Conservation (phyloP, 2,797 vertebrate species). For the Phalloptychus januarius region DNA sequence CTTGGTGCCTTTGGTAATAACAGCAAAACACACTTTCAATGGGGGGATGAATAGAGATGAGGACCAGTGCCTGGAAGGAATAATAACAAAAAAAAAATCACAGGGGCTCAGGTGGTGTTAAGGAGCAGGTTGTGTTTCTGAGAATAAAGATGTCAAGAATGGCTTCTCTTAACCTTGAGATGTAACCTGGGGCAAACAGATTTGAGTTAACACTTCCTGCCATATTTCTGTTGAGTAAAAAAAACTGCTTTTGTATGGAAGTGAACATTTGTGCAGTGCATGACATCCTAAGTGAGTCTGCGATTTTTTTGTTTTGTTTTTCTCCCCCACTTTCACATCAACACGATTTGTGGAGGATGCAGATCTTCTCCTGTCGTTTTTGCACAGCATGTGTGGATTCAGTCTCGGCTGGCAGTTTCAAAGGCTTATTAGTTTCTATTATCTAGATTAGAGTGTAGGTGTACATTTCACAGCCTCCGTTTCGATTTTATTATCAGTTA, state of each 20-base stretch:
- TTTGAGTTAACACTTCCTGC: slow-evolving; percentile 52
- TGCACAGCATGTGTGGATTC: slow-evolving; percentile 23
- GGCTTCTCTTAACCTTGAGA: slow-evolving; percentile 56
- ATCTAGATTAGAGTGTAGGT: slow-evolving; percentile 29
- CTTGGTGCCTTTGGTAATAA: slow-evolving; percentile 37
- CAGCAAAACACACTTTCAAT: slow-evolving; percentile 4
- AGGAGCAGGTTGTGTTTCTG: slow-evolving; percentile 21
- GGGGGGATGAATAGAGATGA: slow-evolving; percentile 26
- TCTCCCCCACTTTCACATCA: slow-evolving; percentile 11
- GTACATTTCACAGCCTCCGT: slow-evolving; percentile 24
- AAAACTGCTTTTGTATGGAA: slow-evolving; percentile 26
- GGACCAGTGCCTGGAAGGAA: slow-evolving; percentile 12
- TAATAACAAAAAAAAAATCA: background rate
- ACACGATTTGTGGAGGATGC: slow-evolving; percentile 37
- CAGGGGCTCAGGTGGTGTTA: slow-evolving; percentile 27
- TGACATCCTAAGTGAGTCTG: slow-evolving; percentile 45
- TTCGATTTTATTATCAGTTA: slow-evolving; percentile 21
- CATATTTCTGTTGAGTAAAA: slow-evolving; percentile 28
- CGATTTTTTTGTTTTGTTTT: slow-evolving; percentile 24
- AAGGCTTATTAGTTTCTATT: slow-evolving; percentile 37
- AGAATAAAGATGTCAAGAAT: slow-evolving; percentile 42
- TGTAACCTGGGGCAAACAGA: slow-evolving; percentile 43
- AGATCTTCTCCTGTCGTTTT: slow-evolving; percentile 28
- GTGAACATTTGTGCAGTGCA: slow-evolving; percentile 29
- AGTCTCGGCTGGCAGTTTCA: slow-evolving; percentile 22